Evolutionary conservation across 2,797 vertebrate species (phyloP).

Genomic region (Myripristis murdjan): DNA sequence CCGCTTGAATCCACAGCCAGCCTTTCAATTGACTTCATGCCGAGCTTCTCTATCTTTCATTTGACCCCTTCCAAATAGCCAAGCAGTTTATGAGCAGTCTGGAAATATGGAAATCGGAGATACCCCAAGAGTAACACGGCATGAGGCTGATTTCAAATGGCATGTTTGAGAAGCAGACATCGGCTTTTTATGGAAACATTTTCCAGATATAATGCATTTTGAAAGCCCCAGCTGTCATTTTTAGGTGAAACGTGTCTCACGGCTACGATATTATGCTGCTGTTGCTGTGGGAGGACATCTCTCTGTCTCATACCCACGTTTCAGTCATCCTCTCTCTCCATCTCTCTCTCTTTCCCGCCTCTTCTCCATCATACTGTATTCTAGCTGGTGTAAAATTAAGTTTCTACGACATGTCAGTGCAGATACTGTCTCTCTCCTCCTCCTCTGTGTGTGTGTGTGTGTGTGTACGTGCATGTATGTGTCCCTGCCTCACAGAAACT

Average conservation of each 20-base stretch:
- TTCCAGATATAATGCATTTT: conserved; percentile 4
- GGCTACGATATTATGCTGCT: background rate
- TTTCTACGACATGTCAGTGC: no score
- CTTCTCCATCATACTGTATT: no score
- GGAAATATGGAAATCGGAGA: background rate
- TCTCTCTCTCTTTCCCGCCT: background rate
- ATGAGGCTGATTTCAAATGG: background rate
- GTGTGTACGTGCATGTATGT: no score
- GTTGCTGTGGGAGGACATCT: no score
- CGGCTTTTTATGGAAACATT: background rate
- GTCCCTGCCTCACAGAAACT: background rate
- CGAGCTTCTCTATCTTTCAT: background rate
- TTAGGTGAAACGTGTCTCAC: background rate
- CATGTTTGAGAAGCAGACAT: background rate
- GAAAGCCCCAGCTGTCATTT: background rate
- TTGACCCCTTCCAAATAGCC: background rate
- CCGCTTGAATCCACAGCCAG: background rate
- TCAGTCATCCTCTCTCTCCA: conserved; percentile 2
- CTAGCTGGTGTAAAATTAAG: no score
- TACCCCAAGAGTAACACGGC: no score
- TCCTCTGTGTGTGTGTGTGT: no score
- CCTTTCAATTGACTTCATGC: background rate
- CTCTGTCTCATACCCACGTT: background rate
- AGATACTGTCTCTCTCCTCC: no score
- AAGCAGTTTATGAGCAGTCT: conserved; percentile 2